Conservation (phyloP, 2,113 vertebrate species). For the Eclectus roratus region DNA sequence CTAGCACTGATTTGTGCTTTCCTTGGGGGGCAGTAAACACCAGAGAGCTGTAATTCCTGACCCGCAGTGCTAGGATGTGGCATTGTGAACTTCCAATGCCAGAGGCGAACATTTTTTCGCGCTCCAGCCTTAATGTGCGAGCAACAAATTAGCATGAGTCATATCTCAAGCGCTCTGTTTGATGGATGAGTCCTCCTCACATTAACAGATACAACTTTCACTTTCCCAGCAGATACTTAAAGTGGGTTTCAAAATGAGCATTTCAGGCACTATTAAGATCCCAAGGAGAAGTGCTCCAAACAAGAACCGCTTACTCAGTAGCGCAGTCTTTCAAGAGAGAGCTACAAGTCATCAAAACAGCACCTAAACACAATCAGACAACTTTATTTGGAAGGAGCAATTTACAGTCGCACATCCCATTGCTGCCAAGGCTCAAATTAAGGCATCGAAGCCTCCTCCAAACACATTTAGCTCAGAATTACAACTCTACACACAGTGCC, state of each 20-base stretch:
- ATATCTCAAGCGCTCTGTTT: slow-evolving; percentile 73
- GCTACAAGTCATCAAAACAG: slow-evolving; percentile 32
- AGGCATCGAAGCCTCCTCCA: background rate
- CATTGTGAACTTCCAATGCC: slow-evolving; percentile 73
- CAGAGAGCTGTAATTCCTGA: slow-evolving; percentile 57
- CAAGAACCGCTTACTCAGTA: slow-evolving; percentile 10
- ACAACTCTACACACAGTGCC: background rate
- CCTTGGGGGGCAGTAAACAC: slow-evolving; percentile 22
- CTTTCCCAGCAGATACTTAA: slow-evolving; percentile 60
- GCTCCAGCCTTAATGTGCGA: slow-evolving; percentile 69
- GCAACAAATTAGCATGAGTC: slow-evolving; percentile 82
- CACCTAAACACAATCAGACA: slow-evolving; percentile 37
- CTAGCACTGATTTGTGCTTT: slow-evolving; percentile 22
- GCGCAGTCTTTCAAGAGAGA: background rate
- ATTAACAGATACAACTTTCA: slow-evolving; percentile 72
- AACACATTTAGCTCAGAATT: background rate
- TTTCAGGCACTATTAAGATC: slow-evolving; percentile 41
- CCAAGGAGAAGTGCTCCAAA: background rate
- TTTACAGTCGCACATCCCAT: slow-evolving; percentile 20
- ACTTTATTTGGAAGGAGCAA: slow-evolving; percentile 39
- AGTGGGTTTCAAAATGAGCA: slow-evolving; percentile 37
- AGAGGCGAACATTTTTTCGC: slow-evolving; percentile 78
- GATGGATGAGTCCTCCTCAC: slow-evolving; percentile 74
- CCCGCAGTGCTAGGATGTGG: slow-evolving; percentile 58
- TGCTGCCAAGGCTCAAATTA: background rate